Base-by-base conservation (phyloP, 1,140 invertebrate genomes). In the Nasonia giraulti region DNA sequence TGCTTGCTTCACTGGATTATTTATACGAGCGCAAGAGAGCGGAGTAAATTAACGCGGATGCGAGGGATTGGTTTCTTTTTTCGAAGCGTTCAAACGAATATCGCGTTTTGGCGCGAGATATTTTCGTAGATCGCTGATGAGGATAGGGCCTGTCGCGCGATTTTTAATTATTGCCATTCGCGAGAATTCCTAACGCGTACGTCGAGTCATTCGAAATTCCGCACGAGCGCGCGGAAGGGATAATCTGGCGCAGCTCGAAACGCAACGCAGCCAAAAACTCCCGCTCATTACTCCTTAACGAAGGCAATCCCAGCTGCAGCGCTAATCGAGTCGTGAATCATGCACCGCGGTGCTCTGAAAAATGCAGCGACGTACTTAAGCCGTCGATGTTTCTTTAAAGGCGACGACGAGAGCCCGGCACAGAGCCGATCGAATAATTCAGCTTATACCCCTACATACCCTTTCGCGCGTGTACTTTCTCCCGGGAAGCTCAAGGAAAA, bases 381-480 rank as follows among this genome's bases (percentile, higher is more conserved):
- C 74, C 37, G 40, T n/a, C 74, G 66, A 78, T 77, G 75, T 50
- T 83, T 69, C 75, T 78, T 78, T 78, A 78, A 78, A 68, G 40
- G 31, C 44, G 73, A 23, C 78, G 40, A 68, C 31, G 73, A 20
- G 6, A 37, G 37, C 37, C 8, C 62, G 68, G 27, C 20, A 27
- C 27, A 27, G 68, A 71, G 23, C 23, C 68, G 27, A 71, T 71
- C 71, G 75, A 76, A 75, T 75, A n/a, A 66, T 50, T 50, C 75
- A 50, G 44, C n/a, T 33, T 11, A 27, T 27, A 20, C 50, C 4
- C 14, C 50, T 37, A 37, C 8, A 44, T 44, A 44, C 40, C 20
- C 55, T 62, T 20, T 62, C 20, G 4, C 23, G 6, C 23, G 8
- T n/a, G 33, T 76, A 11, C 40, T 74, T 55, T 77, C 75, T 47